phyloP scores from a whole-genome alignment of 2,113 vertebrate species.

The Sinocyclocheilus maitianheensis region DNA sequence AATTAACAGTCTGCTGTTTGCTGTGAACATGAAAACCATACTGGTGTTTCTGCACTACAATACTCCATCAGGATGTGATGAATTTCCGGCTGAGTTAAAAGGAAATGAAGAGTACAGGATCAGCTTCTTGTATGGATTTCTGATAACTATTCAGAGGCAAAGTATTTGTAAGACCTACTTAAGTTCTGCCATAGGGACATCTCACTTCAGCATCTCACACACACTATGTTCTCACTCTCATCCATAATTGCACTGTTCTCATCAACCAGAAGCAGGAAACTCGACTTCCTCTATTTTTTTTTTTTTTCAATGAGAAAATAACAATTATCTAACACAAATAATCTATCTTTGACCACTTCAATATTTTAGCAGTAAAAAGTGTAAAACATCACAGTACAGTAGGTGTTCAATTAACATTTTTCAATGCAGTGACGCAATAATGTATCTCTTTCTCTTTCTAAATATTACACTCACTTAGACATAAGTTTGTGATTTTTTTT shows the following conservation, averaged over 20 bases:
- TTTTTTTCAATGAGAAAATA: background rate
- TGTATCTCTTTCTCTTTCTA: background rate
- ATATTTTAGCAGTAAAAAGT: background rate
- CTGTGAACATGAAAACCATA: background rate
- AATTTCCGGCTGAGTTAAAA: slow-evolving; percentile 15
- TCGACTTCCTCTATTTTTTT: too few species aligned
- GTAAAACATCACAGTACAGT: background rate
- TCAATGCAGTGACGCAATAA: background rate
- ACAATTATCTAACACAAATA: background rate
- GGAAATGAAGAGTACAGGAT: background rate
- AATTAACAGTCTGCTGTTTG: slow-evolving; percentile 38
- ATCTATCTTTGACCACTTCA: background rate
- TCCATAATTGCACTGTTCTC: background rate
- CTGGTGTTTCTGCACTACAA: slow-evolving; percentile 17
- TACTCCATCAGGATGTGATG: slow-evolving; percentile 21
- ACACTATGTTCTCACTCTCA: background rate
- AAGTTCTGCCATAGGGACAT: slow-evolving; percentile 10
- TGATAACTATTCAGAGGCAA: slow-evolving; percentile 11
- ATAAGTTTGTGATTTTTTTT: background rate
- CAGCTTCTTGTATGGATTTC: slow-evolving; percentile 24
- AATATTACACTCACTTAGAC: background rate
- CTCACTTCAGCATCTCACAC: slow-evolving; percentile 8
- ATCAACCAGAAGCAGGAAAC: background rate
- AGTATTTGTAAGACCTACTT: slow-evolving; percentile 12
- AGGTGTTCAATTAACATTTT: background rate